These are phyloP conservation scores for Pangasianodon hypophthalmus DNA, from an alignment of 2,113 vertebrate genomes.

Conservation along the genomic window DNA sequence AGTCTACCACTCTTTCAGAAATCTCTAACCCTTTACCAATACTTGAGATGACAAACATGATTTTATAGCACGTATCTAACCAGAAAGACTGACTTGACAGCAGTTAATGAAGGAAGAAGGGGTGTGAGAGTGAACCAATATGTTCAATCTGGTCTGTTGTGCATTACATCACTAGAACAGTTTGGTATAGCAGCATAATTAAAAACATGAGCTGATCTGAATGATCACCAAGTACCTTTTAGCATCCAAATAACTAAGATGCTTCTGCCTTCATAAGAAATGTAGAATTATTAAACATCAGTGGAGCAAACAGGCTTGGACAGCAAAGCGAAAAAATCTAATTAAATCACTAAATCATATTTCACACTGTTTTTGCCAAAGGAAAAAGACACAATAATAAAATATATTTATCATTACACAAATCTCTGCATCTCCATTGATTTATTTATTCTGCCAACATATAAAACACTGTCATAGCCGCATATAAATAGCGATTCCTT, in stretches of 20 bases:
- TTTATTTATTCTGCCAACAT: no score
- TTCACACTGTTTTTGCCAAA: background rate
- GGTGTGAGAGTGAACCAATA: background rate
- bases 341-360: background rate
- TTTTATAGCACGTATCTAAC: constrained; percentile 8
- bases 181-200: constrained; percentile 52
- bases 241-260: constrained; percentile 46
- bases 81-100: no score
- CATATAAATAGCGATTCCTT: background rate
- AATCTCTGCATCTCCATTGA: background rate
- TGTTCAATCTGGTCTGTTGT: constrained; percentile 4
- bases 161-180: constrained; percentile 57
- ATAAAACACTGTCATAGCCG: background rate
- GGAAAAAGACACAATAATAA: background rate
- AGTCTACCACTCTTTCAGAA: background rate
- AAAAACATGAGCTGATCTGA: constrained; percentile 49
- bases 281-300: background rate
- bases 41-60: background rate
- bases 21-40: background rate
- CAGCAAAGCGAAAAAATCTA: background rate
- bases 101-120: background rate
- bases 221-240: constrained; percentile 9
- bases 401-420: background rate
- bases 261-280: constrained; percentile 31
- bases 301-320: background rate